Conservation (phyloP, 2,888 invertebrate species). For the Stenolophus ochropezus region DNA sequence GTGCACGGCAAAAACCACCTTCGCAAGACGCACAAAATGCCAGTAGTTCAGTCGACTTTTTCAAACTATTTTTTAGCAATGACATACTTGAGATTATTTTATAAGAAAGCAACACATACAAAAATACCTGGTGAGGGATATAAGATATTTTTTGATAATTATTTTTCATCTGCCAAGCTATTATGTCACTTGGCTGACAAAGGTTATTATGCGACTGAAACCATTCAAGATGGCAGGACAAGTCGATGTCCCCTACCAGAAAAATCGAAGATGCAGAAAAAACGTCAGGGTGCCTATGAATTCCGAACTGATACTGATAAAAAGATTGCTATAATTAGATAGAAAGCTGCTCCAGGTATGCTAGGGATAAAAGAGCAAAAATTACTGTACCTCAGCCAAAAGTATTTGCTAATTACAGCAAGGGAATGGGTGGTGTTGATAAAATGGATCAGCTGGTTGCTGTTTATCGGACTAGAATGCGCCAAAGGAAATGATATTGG, state of each 20-base stretch:
- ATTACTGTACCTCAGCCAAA: constrained; percentile 2
- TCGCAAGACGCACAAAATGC: constrained; percentile 1
- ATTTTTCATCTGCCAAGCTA: background rate
- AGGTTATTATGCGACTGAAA: background rate
- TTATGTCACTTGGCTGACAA: background rate
- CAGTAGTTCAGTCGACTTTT: background rate
- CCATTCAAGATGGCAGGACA: constrained; percentile 6
- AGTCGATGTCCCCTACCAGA: background rate
- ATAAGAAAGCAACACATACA: constrained; percentile 7
- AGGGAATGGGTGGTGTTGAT: constrained; percentile 42
- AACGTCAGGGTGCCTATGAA: background rate
- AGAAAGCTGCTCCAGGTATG: background rate
- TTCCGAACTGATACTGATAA: background rate
- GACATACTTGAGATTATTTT: constrained; percentile 14
- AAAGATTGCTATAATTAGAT: constrained; percentile 21
- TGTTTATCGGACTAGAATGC: constrained; percentile 42
- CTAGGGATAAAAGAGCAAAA: background rate
- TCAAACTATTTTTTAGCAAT: background rate
- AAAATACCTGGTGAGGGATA: background rate
- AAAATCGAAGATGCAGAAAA: background rate
- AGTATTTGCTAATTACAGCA: constrained; percentile 19
- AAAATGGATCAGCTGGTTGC: constrained; percentile 42
- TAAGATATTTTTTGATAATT: constrained; percentile 7
- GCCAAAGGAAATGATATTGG: constrained; percentile 53
- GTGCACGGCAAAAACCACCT: background rate